Conservation (phyloP, 2,888 invertebrate species). For the Lithodes maja region DNA sequence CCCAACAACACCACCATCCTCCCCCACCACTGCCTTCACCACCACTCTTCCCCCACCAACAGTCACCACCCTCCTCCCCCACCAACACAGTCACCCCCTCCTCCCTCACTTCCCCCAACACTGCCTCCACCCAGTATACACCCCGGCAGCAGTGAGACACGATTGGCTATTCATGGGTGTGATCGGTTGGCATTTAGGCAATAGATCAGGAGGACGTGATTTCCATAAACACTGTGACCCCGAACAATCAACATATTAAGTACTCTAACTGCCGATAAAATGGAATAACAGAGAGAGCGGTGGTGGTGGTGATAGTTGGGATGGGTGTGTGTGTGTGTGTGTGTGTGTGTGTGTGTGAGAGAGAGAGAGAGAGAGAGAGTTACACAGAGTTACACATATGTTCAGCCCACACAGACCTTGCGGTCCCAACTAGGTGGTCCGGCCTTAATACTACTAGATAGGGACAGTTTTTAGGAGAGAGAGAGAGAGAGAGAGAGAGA, state of each 20-base stretch:
- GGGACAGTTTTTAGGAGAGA: not conserved
- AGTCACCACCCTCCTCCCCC: too few species aligned
- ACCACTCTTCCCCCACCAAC: not conserved
- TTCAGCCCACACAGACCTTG: too few species aligned
- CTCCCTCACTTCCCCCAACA: not conserved
- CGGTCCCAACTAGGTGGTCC: too few species aligned
- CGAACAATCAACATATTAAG: slow-evolving; percentile 63
- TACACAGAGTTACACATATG: not conserved
- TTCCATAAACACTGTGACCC: slow-evolving; percentile 60
- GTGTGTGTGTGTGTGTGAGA: not conserved
- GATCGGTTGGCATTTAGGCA: slow-evolving; percentile 44
- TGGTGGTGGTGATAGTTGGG: not conserved
- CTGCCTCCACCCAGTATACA: not conserved
- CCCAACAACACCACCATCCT: not conserved
- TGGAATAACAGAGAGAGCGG: slow-evolving; percentile 43
- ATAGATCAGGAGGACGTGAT: slow-evolving; percentile 43
- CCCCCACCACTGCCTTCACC: not conserved
- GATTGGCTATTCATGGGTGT: slow-evolving; percentile 53
- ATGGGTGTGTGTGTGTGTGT: not conserved
- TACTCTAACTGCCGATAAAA: slow-evolving; percentile 57
- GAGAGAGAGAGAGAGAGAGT: slow-evolving; percentile 17
- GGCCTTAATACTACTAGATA: too few species aligned
- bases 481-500: slow-evolving; percentile 19
- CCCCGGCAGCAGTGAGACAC: not conserved
- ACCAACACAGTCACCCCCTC: not conserved